Evolutionary conservation across 2,797 vertebrate genomes (phyloP), one percentile per base, ranked within the genome.

Genomic region (Gymnocypris eckloni): DNA sequence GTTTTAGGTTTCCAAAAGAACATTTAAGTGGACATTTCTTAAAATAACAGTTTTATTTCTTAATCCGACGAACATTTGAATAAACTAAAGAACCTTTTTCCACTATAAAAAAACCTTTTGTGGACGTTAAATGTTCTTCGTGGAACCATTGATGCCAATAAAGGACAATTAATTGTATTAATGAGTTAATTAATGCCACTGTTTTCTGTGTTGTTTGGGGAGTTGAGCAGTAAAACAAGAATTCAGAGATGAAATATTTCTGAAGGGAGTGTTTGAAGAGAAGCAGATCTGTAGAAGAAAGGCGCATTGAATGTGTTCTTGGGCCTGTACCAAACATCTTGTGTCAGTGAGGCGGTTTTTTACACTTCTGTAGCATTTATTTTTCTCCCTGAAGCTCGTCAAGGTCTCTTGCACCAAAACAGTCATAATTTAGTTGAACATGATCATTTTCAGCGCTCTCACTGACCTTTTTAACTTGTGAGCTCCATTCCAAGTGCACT

Each of bases 301-400:
- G 15, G 11, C 0, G n/a, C 8, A 2, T 79, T 79, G 6, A 45
- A 64, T n/a, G 13, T 45, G 22, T 75, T 52, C 13, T 15, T 66
- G 28, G 25, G 28, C 28, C 20, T 22, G 45, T 73, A 0, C 5
- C 39, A 54, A 59, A 16, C 2, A 56, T 20, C 2, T 50, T 52
- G 70, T 85, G 72, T 76, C 86, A 18, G 48, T 37, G 8, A 45
- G 25, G 78, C 78, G 10, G 3, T 87, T 37, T 73, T 52, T 90
- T 89, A 80, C 45, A 75, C 11, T 28, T 28, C 39, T 80, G 37
- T 75, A 33, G 56, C 37, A 9, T 18, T 69, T 85, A 0, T 83
- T 76, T 73, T 84, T 82, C 87, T 73, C 61, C 25, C n/a, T 66
- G 78, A 66, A 80, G 16, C n/a, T 37, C 13, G 43, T 67, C 78